These are phyloP conservation scores for Platycercus adscitus DNA, from an alignment of 2,113 vertebrate species.

Conservation along the genomic window DNA sequence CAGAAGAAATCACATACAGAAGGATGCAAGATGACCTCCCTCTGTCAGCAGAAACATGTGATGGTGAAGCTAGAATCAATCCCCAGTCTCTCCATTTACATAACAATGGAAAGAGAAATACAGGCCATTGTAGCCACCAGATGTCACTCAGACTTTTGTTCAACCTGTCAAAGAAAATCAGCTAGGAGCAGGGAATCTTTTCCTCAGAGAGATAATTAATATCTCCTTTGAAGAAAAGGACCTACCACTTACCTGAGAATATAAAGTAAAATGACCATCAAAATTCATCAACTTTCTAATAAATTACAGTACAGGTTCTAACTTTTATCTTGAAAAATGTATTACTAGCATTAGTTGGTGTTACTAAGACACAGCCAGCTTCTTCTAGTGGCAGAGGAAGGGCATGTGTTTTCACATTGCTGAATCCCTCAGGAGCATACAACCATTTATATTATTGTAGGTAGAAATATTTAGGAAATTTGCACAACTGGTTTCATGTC, in stretches of 20 bases:
- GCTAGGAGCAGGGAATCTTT: not conserved
- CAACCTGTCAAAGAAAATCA: not conserved
- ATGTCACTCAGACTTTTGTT: constrained; percentile 6
- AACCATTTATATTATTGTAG: not conserved
- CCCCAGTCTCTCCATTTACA: not conserved
- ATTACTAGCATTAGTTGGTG: not conserved
- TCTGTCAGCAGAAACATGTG: not conserved
- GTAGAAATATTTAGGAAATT: not conserved
- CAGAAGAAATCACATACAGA: not conserved
- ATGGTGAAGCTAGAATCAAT: not conserved
- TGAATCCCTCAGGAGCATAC: not conserved
- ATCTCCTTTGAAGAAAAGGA: not conserved
- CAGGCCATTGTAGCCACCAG: not conserved
- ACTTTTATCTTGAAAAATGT: not conserved
- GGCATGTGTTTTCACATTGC: not conserved
- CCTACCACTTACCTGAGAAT: not conserved
- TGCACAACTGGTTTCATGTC: not conserved
- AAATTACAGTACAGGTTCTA: not conserved
- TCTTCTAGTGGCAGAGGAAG: not conserved
- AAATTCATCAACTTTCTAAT: not conserved
- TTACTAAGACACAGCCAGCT: not conserved
- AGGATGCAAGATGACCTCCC: not conserved
- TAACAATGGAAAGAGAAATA: not conserved
- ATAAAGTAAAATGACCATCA: not conserved
- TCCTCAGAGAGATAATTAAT: not conserved